Evolutionary conservation across 23 tunicate species (phyloP), one percentile per base, ranked within the genome.

Genomic region (Botrylloides violaceus): DNA sequence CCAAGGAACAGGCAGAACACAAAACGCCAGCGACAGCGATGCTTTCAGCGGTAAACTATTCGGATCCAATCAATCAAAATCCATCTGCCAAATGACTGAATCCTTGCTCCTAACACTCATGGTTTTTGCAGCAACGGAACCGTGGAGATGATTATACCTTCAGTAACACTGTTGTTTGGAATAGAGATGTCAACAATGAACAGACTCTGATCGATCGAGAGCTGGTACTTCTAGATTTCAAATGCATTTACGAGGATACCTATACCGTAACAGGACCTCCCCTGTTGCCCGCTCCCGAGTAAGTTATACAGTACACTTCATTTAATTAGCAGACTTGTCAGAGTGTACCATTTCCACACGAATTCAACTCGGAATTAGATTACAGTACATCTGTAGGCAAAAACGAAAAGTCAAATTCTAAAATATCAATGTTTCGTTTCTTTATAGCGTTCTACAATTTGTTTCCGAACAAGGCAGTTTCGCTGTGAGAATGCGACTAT

Each of bases 81-180:
- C n/a, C n/a, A n/a, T n/a, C n/a, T n/a, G n/a, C n/a, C n/a, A n/a
- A n/a, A n/a, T n/a, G n/a, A n/a, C n/a, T n/a, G n/a, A n/a, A n/a
- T n/a, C n/a, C 53, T 43, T 9, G 53, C 15, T 7, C 53, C 15
- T 43, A 9, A 43, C 53, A 9, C 53, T 43, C 53, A 22, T 59
- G 7, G 7, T 59, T 12, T 35, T 74, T 79, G 3, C 62, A 91
- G 92, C 85, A 91, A 84, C 72, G 83, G 33, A 65, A 75, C 18
- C 75, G 83, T 22, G 87, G 98, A 34, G 98, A 92, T 57, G 98
- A 92, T 55, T 92, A 79, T 80, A 92, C 98, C 29, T 92, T 92
- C 81, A 84, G 93, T 59, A 92, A 92, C 83, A 92, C 98, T 0
- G 98, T 92, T 1, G 98, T 92, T 20, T 92, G 98, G 98, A 92